Evolutionary conservation across 2,113 vertebrate species (phyloP).

Genomic region (Scalopus aquaticus): DNA sequence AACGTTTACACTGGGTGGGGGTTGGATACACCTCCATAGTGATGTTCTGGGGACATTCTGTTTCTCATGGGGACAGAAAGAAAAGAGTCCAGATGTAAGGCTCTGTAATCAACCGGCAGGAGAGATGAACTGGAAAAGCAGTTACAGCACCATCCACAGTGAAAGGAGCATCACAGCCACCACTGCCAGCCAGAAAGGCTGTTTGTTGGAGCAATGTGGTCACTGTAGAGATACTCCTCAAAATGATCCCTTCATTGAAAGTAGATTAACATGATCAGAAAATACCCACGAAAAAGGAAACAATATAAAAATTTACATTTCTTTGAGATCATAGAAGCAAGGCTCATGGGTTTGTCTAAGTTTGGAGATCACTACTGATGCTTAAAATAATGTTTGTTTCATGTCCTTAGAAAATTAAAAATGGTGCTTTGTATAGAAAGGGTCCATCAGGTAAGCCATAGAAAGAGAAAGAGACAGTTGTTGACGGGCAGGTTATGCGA

Average conservation of each 20-base stretch:
- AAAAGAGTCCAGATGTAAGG: constrained; percentile 84
- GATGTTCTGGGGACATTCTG: constrained; percentile 45
- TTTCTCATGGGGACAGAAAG: constrained; percentile 81
- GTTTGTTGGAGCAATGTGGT: constrained; percentile 74
- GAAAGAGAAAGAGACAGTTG: constrained; percentile 79
- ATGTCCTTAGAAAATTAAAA: constrained; percentile 80
- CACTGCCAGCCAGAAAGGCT: constrained; percentile 74
- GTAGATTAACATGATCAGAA: constrained; percentile 79
- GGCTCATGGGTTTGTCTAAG: constrained; percentile 6
- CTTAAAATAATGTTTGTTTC: constrained; percentile 70
- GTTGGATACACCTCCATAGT: constrained; percentile 39
- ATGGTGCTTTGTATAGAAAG: constrained; percentile 72
- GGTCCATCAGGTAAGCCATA: constrained; percentile 72
- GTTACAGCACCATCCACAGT: constrained; percentile 83
- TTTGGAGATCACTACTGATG: constrained; percentile 44
- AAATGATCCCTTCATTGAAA: constrained; percentile 75
- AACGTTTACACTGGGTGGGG: neutral
- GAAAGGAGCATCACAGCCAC: constrained; percentile 71
- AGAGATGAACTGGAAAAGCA: constrained; percentile 77
- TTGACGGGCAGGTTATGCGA: constrained; percentile 76
- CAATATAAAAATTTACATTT: constrained; percentile 65
- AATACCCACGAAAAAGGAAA: constrained; percentile 73
- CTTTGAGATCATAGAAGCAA: constrained; percentile 53
- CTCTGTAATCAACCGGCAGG: constrained; percentile 61
- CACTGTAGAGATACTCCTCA: constrained; percentile 79